phyloP scores from a whole-genome alignment of 2,113 vertebrate species.

The Amphilophus citrinellus region DNA sequence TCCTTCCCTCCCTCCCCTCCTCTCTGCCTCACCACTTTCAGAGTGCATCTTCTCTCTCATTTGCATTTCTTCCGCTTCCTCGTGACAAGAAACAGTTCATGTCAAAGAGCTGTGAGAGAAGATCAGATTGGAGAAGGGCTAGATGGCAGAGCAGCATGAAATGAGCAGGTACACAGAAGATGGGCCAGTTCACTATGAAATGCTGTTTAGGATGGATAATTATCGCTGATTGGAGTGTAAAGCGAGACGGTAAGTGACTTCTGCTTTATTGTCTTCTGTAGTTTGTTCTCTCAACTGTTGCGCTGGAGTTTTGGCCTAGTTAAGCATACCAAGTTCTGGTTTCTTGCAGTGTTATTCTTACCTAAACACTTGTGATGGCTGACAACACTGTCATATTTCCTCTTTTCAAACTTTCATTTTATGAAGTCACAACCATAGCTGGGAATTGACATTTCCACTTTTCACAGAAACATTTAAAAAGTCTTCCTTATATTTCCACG shows the following conservation, averaged over 20 bases:
- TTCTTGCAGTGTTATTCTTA: not conserved
- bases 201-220: conserved; percentile 6
- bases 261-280: not conserved
- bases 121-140: conserved; percentile 16
- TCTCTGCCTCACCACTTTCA: conserved; percentile 70
- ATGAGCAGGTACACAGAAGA: conserved; percentile 26
- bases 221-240: conserved; percentile 12
- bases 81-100: conserved; percentile 59
- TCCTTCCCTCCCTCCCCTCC: conserved; percentile 69
- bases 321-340: not conserved
- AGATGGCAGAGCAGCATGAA: not conserved
- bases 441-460: not conserved
- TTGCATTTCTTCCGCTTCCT: conserved; percentile 77
- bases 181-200: not conserved
- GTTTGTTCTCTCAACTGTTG: conserved; percentile 23
- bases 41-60: conserved; percentile 71
- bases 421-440: not conserved
- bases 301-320: conserved; percentile 7
- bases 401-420: conserved; percentile 10
- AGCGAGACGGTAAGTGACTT: conserved; percentile 50
- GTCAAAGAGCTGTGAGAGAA: conserved; percentile 46
- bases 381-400: conserved; percentile 4
- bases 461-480: not conserved
- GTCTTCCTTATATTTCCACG: not conserved
- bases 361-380: not conserved